A percentile compares a stretch with the other conserved stretches of the same genome.
phyloP scores from a whole-genome alignment of 1,140 invertebrate genomes.

The Ditylenchus dipsaci region DNA sequence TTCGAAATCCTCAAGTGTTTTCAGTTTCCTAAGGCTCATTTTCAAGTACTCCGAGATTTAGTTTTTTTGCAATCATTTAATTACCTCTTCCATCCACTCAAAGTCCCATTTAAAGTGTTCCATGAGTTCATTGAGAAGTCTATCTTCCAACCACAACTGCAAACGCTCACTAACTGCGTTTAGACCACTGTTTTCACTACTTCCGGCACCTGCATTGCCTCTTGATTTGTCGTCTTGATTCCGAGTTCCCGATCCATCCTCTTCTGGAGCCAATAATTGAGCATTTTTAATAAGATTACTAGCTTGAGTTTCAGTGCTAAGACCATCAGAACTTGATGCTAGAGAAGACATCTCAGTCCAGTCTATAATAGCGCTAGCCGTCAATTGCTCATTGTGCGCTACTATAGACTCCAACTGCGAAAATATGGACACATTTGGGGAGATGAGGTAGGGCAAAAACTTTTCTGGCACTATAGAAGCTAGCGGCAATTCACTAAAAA shows the following conservation, averaged over 20 bases:
- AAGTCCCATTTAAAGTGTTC: slow-evolving; percentile 45
- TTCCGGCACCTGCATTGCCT: neutral
- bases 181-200: slow-evolving; percentile 19
- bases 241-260: no score
- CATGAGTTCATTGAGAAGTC: slow-evolving; percentile 38
- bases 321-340: neutral
- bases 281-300: neutral
- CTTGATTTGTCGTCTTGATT: neutral
- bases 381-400: slow-evolving; percentile 43
- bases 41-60: no score
- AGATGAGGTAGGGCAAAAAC: slow-evolving; percentile 37
- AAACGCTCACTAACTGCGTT: neutral
- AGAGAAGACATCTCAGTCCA: slow-evolving; percentile 29
- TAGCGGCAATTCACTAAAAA: slow-evolving; percentile 48
- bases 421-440: slow-evolving; percentile 32
- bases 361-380: slow-evolving; percentile 36
- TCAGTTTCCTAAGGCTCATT: no score
- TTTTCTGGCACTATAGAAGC: slow-evolving; percentile 36
- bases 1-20: no score
- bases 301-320: slow-evolving; percentile 6
- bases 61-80: no score
- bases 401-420: slow-evolving; percentile 35
- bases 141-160: slow-evolving; percentile 38
- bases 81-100: slow-evolving; percentile 50
- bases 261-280: neutral